A percentile compares a stretch with the other conserved stretches of the same genome.
These are phyloP conservation scores for Carduelis carduelis DNA, from an alignment of 2,797 vertebrate genomes.

Conservation along the genomic window DNA sequence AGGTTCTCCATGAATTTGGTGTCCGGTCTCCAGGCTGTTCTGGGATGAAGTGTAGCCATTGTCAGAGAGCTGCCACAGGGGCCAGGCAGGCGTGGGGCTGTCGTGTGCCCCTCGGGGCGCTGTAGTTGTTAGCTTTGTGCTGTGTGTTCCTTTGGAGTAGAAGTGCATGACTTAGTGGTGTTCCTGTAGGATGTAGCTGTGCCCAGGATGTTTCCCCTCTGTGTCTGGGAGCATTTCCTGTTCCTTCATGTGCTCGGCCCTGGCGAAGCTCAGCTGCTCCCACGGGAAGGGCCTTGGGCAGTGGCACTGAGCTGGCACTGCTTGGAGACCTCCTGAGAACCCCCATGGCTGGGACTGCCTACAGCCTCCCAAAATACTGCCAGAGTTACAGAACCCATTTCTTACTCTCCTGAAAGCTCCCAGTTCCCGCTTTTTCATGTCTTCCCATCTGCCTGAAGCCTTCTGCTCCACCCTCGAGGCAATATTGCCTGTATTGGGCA, in stretches of 20 bases:
- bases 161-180: neutral
- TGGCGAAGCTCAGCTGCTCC: neutral
- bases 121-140: neutral
- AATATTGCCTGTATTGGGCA: neutral
- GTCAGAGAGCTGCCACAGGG: neutral
- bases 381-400: neutral
- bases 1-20: neutral
- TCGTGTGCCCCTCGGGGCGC: neutral
- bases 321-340: neutral
- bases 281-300: neutral
- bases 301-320: neutral
- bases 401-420: neutral
- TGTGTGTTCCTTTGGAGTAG: slow-evolving; percentile 10
- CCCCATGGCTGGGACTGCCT: neutral
- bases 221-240: neutral
- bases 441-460: neutral
- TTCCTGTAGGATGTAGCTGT: neutral
- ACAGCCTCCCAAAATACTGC: neutral
- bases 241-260: neutral
- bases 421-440: neutral
- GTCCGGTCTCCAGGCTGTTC: neutral
- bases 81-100: neutral
- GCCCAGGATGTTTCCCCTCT: neutral
- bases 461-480: neutral
- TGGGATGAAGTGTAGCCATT: neutral